Evolutionary conservation across 2,797 vertebrate genomes (phyloP).

Genomic region (Diceros bicornis): DNA sequence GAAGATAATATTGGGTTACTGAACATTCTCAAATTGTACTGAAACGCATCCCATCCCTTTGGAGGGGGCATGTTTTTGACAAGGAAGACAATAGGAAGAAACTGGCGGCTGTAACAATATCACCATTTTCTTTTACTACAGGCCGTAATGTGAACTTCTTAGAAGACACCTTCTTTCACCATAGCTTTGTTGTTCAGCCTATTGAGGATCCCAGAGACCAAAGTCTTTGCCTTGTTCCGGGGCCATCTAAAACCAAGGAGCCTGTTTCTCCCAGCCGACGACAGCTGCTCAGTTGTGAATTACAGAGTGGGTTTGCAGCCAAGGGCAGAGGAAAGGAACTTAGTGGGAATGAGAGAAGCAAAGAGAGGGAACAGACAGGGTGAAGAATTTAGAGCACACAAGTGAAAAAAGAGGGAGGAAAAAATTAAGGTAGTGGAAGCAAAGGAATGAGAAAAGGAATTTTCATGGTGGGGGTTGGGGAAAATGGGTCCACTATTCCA

Average conservation of each 20-base stretch:
- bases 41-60: constrained; percentile 94
- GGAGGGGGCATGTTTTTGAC: constrained; percentile 93
- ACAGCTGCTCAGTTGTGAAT: constrained; percentile 71
- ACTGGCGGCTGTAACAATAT: constrained; percentile 96
- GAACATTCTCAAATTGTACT: constrained; percentile 93
- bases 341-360: background rate
- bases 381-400: constrained; percentile 20
- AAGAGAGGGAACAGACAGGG: background rate
- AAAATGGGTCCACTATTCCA: background rate
- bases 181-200: constrained; percentile 91
- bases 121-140: constrained; percentile 95
- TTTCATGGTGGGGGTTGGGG: background rate
- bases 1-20: constrained; percentile 99
- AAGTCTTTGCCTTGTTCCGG: constrained; percentile 87
- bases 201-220: constrained; percentile 92
- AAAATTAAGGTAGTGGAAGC: background rate
- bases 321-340: constrained; percentile 32
- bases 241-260: constrained; percentile 85
- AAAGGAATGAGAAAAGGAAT: background rate
- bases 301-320: background rate
- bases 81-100: constrained; percentile 98
- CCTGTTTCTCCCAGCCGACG: constrained; percentile 74
- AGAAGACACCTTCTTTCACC: constrained; percentile 99
- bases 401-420: background rate
- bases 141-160: constrained; percentile 98